Conservation (phyloP, 2,797 vertebrate genomes). For the Lepus townsendii region DNA sequence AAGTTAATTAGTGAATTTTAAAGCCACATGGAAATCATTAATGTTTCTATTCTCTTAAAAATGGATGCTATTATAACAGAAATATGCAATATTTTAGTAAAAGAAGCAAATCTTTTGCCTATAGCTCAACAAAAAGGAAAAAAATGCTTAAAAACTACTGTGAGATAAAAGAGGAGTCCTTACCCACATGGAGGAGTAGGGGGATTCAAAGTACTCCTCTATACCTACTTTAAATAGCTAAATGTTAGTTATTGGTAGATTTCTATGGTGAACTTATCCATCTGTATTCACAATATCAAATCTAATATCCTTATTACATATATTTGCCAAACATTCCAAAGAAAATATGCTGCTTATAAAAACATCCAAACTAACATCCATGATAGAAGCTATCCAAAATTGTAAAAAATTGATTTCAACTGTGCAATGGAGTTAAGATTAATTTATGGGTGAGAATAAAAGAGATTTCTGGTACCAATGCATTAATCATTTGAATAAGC, state of each 20-base stretch:
- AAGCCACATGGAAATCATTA: not conserved
- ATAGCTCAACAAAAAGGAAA: not conserved
- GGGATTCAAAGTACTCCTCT: not conserved
- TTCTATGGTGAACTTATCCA: slow-evolving; percentile 25
- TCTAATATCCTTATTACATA: slow-evolving; percentile 48
- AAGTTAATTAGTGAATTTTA: not conserved
- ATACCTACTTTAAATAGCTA: slow-evolving; percentile 11
- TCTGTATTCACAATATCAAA: slow-evolving; percentile 26
- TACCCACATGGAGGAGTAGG: not conserved
- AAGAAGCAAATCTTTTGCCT: not conserved
- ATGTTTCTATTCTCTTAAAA: slow-evolving; percentile 29
- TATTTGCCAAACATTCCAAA: slow-evolving; percentile 51
- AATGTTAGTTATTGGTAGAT: not conserved
- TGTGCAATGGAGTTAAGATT: not conserved
- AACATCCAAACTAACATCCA: slow-evolving; percentile 38
- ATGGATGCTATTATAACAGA: not conserved
- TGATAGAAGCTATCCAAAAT: slow-evolving; percentile 34
- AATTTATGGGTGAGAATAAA: slow-evolving; percentile 18
- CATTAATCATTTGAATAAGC: slow-evolving; percentile 56
- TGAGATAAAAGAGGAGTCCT: slow-evolving; percentile 12
- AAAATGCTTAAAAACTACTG: not conserved
- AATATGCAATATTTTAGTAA: not conserved
- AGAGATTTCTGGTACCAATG: slow-evolving; percentile 36
- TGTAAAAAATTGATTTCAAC: not conserved
- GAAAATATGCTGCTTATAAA: slow-evolving; percentile 49